Conservation (phyloP, 2,888 invertebrate genomes). For the Atethmia centrago region DNA sequence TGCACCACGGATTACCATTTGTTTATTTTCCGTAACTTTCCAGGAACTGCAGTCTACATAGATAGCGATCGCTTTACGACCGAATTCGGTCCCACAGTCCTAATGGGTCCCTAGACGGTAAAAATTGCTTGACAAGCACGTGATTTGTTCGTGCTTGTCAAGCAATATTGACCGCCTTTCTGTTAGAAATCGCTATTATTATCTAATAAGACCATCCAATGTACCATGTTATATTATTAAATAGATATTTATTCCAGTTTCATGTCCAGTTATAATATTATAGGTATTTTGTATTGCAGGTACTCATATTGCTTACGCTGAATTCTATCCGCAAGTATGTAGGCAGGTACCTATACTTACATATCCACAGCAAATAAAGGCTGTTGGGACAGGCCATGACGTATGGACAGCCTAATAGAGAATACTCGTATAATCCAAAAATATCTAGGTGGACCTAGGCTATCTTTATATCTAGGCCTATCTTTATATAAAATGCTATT, state of each 20-base stretch:
- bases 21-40: not conserved
- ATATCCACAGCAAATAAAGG: not conserved
- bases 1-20: not conserved
- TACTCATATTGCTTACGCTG: not conserved
- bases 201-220: not conserved
- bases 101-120: too few relatives aligned
- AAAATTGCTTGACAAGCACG: too few relatives aligned
- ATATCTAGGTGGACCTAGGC: not conserved
- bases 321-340: not conserved
- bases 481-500: not conserved
- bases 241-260: not conserved
- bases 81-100: too few relatives aligned
- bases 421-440: not conserved
- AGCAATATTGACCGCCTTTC: too few relatives aligned
- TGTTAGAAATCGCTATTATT: conserved; percentile 3
- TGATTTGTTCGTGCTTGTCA: too few relatives aligned
- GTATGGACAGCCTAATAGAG: too few relatives aligned
- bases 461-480: too few relatives aligned
- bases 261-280: not conserved
- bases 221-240: not conserved
- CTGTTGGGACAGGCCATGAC: too few relatives aligned
- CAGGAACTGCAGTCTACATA: too few relatives aligned
- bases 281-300: too few relatives aligned
- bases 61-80: too few relatives aligned
- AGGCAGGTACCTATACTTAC: too few relatives aligned